Evolutionary conservation across 2,888 invertebrate genomes (phyloP), one percentile per base, ranked within the genome.

Genomic region (Amphipoea lucens): DNA sequence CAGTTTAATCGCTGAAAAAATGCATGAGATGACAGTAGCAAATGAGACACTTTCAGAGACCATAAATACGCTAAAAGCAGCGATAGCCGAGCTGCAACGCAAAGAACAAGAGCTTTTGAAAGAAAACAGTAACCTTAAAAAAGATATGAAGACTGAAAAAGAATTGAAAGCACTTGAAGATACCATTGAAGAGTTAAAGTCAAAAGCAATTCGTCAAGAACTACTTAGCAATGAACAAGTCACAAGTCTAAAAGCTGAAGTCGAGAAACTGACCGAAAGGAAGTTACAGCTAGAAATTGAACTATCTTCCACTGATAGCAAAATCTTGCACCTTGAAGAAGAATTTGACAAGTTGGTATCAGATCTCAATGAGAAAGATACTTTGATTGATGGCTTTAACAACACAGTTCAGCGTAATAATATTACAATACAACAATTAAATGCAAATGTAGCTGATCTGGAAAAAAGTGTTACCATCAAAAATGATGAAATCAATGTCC

Each of bases 311-410:
- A 94, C 95, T 17, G 94, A 95, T 79, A 76, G 85, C 1, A 97
- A 95, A 90, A 94, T 94, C 40, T 85, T 93, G 9, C 91, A 92
- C 74, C 90, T 97, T 67, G 97, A 97, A 86, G 92, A 94, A 86
- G 96, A 96, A 84, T 93, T 97, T 78, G 93, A 93, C 4, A 94
- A 94, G 72, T 79, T 97, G 12, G 90, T 94, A 65, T 87, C 92
- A 11, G 94, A 95, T 54, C 94, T 97, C 5, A 94, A 94, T 66
- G 97, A 97, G 88, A 95, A 97, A 84, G 95, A 96, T 87, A 89
- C 90, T n/a, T 81, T 95, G 20, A 95, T 96, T 74, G 94, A 95
- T 82, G 87, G 87, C 9, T 90, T 96, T 9, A 95, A 96, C 84
- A 71, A 80, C 17, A 93, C 93, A 20, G 84, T 94, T 4, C 81